Percentiles rank a stretch among this genome's conserved stretches.
Conservation (phyloP, 2,113 vertebrate genomes). For the Hirundichthys speculiger region DNA sequence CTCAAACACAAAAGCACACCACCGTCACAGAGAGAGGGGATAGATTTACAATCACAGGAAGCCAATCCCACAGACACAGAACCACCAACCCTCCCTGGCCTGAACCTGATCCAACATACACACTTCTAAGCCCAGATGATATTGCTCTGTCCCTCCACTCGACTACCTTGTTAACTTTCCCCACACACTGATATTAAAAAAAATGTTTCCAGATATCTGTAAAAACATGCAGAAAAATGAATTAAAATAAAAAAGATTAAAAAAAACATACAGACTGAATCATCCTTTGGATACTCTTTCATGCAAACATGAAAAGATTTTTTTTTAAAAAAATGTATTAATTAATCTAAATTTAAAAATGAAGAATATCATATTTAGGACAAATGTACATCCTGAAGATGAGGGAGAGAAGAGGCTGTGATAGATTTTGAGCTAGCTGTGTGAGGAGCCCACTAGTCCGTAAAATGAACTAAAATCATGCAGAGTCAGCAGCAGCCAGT, state of each 20-base stretch:
- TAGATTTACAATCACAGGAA: slow-evolving; percentile 75
- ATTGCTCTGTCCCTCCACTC: slow-evolving; percentile 2
- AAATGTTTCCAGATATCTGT: no score
- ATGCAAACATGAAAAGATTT: no score
- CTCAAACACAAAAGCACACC: slow-evolving; percentile 16
- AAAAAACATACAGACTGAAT: no score
- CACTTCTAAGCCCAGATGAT: neutral
- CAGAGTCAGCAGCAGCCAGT: slow-evolving; percentile 56
- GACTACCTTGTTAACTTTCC: neutral
- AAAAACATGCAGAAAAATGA: no score
- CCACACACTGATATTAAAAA: no score
- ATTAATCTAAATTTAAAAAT: neutral
- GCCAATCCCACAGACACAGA: slow-evolving; percentile 60
- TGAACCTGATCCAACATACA: slow-evolving; percentile 60
- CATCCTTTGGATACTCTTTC: no score
- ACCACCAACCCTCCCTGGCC: slow-evolving; percentile 41
- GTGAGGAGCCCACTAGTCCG: slow-evolving; percentile 34
- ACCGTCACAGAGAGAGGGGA: slow-evolving; percentile 41
- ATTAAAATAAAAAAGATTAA: no score
- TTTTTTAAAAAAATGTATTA: neutral
- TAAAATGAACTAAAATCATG: slow-evolving; percentile 58
- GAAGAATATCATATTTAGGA: neutral
- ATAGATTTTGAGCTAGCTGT: slow-evolving; percentile 11
- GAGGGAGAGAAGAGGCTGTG: neutral
- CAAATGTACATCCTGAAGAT: neutral